phyloP scores from a whole-genome alignment of 1,140 invertebrate species.

The Zaprionus camerounensis region DNA sequence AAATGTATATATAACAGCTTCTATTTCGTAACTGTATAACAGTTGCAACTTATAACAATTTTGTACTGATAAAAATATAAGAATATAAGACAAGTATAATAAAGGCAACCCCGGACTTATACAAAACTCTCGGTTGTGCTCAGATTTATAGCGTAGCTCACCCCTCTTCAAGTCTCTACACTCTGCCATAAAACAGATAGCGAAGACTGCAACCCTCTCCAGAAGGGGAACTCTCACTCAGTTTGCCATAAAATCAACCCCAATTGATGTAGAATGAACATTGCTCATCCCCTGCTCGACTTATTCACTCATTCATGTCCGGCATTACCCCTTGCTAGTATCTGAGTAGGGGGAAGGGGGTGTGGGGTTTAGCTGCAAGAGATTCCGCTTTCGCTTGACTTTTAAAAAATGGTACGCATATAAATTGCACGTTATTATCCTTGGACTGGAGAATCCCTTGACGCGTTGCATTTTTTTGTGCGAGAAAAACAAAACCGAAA shows the following conservation, averaged over 20 bases:
- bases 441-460: constrained; percentile 62
- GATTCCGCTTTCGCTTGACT: constrained; percentile 12
- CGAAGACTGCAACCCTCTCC: background rate
- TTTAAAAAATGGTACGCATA: constrained; percentile 62
- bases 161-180: background rate
- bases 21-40: too few relatives aligned
- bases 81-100: too few relatives aligned
- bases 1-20: too few relatives aligned
- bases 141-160: background rate
- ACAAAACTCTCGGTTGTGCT: background rate
- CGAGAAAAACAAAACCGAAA: constrained; percentile 33
- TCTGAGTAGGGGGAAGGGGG: background rate
- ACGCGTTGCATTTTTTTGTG: constrained; percentile 57
- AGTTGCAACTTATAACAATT: too few relatives aligned
- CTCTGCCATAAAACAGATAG: background rate
- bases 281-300: background rate
- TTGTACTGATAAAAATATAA: background rate
- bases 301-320: background rate
- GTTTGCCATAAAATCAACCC: constrained; percentile 9
- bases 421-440: constrained; percentile 75
- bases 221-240: constrained; percentile 7
- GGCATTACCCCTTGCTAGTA: background rate
- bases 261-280: constrained; percentile 3
- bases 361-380: background rate
- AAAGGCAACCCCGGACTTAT: background rate